Evolutionary conservation across 2,888 invertebrate species (phyloP).

Genomic region (Agonopterix alstromeriana): DNA sequence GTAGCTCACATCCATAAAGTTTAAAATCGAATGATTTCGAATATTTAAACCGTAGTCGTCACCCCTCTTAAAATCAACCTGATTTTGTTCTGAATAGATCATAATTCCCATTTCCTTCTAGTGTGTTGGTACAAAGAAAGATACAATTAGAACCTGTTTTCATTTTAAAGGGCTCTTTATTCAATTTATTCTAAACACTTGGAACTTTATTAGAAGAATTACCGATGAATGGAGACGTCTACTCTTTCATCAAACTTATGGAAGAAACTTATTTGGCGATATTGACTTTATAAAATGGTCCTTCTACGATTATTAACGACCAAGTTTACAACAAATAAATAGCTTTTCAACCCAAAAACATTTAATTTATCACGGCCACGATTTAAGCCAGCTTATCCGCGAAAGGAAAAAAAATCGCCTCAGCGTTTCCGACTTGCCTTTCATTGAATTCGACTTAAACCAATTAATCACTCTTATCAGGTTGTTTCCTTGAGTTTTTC

Average conservation of each 20-base stretch:
- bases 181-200: conserved; percentile 21
- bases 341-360: not conserved
- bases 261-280: too few species aligned
- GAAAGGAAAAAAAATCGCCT: conserved; percentile 33
- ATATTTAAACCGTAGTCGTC: not conserved
- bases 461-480: conserved; percentile 76
- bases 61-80: conserved; percentile 16
- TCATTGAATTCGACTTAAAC: conserved; percentile 71
- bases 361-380: conserved; percentile 4
- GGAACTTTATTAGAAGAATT: conserved; percentile 12
- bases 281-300: too few species aligned
- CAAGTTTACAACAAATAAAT: not conserved
- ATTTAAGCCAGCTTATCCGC: conserved; percentile 39
- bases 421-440: conserved; percentile 41
- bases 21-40: not conserved
- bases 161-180: conserved; percentile 24
- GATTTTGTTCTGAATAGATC: conserved; percentile 33
- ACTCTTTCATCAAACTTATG: too few species aligned
- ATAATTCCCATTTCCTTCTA: conserved; percentile 36
- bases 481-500: conserved; percentile 58
- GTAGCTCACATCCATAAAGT: not conserved
- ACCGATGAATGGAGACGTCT: not conserved
- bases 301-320: too few species aligned
- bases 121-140: conserved; percentile 11
- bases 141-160: conserved; percentile 38